Base-by-base conservation (phyloP, 2,888 invertebrate genomes). In the Acanthopleura granulata region DNA sequence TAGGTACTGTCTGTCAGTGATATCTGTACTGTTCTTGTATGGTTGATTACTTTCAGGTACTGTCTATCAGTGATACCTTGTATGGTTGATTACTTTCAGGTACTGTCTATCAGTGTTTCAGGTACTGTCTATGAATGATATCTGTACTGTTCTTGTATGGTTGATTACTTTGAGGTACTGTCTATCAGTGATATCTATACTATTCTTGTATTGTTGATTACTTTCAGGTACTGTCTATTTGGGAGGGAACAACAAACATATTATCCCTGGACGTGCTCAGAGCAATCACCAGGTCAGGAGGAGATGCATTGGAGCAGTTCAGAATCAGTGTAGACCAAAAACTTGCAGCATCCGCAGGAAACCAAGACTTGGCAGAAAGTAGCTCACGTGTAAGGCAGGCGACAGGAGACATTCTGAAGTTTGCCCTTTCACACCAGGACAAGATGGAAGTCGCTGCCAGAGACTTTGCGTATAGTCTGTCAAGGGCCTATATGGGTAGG, bases 171-270 rank as follows among this genome's bases (percentile, higher is more conserved):
- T n/a, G n/a, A n/a, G n/a, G n/a, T n/a, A n/a, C n/a, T n/a, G 40
- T 40, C 40, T 40, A 40, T 40, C 40, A 6, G 40, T 40, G 40
- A 40, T 40, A 9, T 40, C 40, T 40, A 9, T 9, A 40, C 9
- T 40, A 40, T 9, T 40, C 40, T 9, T 40, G 3, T 6, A 40
- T 40, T 9, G 9, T 40, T 40, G 40, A 40, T 9, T 40, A 9
- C 40, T 9, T 40, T 3, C 9, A 91, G 92, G 92, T 92, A 0
- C 86, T 92, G 50, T 91, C 92, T 22, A 93, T 93, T 76, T 93
- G 93, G 93, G 93, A 93, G 85, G 93, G 93, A 25, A 93, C 93
- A 0, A 93, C 93, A 12, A 93, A 93, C 82, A 91, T 93, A 57
- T 85, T 93, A 61, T 91, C 92, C 0, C 84, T 93, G 51, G 93